Conservation (phyloP, 2,797 vertebrate species). For the Tragelaphus oryx region DNA sequence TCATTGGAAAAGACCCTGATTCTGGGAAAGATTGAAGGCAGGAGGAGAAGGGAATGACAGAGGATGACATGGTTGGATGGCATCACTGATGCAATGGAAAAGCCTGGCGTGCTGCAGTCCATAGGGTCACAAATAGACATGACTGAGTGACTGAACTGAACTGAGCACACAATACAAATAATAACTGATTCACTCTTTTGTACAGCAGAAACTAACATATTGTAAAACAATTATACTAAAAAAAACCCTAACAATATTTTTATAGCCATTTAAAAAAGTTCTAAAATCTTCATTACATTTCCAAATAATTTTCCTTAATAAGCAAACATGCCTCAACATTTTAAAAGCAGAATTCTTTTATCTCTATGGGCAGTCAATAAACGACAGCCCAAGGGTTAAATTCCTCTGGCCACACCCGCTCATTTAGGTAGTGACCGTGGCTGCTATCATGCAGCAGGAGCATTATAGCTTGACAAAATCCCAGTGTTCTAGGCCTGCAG, state of each 20-base stretch:
- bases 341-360: not conserved
- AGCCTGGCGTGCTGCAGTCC: not conserved
- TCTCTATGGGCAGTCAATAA: not conserved
- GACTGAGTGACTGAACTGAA: not conserved
- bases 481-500: not conserved
- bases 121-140: not conserved
- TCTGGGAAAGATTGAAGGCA: not conserved
- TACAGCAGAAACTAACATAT: not conserved
- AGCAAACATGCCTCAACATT: not conserved
- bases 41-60: not conserved
- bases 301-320: not conserved
- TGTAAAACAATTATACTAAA: not conserved
- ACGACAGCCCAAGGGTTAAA: not conserved
- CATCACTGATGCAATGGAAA: not conserved
- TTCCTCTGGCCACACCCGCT: not conserved
- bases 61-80: not conserved
- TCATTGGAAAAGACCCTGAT: not conserved
- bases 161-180: not conserved
- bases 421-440: accelerated
- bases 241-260: not conserved
- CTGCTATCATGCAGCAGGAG: not conserved
- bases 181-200: not conserved
- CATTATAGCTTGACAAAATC: not conserved
- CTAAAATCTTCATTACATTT: not conserved
- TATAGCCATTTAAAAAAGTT: not conserved